Evolutionary conservation across 2,797 vertebrate genomes (phyloP), one percentile per base, ranked within the genome.

Genomic region (Pipistrellus kuhlii): DNA sequence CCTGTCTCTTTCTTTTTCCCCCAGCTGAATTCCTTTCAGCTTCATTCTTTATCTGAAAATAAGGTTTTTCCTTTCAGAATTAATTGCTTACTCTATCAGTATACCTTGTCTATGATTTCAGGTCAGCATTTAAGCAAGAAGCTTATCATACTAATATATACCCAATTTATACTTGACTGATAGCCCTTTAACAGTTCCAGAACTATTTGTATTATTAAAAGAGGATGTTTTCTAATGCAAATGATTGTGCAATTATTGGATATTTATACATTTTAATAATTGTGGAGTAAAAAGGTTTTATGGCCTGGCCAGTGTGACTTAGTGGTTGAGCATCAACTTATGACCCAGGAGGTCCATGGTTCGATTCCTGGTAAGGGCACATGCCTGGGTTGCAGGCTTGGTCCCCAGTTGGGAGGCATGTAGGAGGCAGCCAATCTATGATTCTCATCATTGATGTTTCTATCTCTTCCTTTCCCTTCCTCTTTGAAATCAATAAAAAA

Each of bases 81-180:
- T 88, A 41, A 64, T n/a, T 48, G n/a, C n/a, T 73, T 78, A 64
- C 38, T 90, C 21, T 41, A 20, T 55, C 23, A 51, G 30, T 32
- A 85, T 82, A 72, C 13, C 20, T 71, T 90, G 1, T 73, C 27
- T 84, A 38, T 91, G 55, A 30, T 90, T 3, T 85, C 35, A 80
- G 46, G 48, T 93, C 83, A 92, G 32, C 90, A 82, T 76, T 80
- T 92, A 77, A 96, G 21, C n/a, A 25, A 59, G n/a, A 91, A 41
- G 9, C 21, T 69, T 87, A 64, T 94, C 21, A 57, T 48, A 53
- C 64, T 75, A 84, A 21, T 51, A 38, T 66, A 11, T 32, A 76
- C n/a, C 27, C 84, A 51, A 66, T 76, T 84, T 92, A 88, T 85
- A 71, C 15, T 75, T 71, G 27, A 57, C 53, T 84, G 30, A 82